Evolutionary conservation across 2,888 invertebrate species (phyloP).

Genomic region (Incurvaria masculella): DNA sequence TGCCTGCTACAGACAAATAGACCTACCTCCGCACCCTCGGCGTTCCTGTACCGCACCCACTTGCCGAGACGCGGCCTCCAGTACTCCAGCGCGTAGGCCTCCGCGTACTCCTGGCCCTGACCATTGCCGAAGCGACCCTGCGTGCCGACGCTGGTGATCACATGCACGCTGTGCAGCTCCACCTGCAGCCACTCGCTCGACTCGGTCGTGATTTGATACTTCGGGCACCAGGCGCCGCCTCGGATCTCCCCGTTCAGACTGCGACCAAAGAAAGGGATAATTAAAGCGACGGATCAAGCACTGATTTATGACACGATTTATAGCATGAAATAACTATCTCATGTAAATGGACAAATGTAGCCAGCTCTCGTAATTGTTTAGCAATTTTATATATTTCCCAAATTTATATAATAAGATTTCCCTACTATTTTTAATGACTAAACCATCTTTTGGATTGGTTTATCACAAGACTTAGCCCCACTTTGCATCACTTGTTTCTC

Average conservation of each 20-base stretch:
- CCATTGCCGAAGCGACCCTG: constrained; percentile 94
- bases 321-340: too few species aligned
- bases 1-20: background rate
- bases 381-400: too few species aligned
- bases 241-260: constrained; percentile 79
- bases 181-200: constrained; percentile 77
- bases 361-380: too few species aligned
- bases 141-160: constrained; percentile 76
- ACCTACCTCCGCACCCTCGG: constrained; percentile 73
- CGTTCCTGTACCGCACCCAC: constrained; percentile 78
- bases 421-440: too few species aligned
- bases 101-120: constrained; percentile 83
- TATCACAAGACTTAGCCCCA: too few species aligned
- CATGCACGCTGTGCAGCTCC: constrained; percentile 72
- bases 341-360: too few species aligned
- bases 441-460: too few species aligned
- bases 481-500: too few species aligned
- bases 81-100: constrained; percentile 80
- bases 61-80: constrained; percentile 76
- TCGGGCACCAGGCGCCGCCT: constrained; percentile 94
- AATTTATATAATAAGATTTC: too few species aligned
- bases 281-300: too few species aligned
- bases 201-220: constrained; percentile 73
- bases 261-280: constrained; percentile 24
- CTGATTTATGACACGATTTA: too few species aligned